A percentile compares a stretch with the other conserved stretches of the same genome.
Conservation (phyloP, 2,113 vertebrate genomes). For the Caracal caracal region DNA sequence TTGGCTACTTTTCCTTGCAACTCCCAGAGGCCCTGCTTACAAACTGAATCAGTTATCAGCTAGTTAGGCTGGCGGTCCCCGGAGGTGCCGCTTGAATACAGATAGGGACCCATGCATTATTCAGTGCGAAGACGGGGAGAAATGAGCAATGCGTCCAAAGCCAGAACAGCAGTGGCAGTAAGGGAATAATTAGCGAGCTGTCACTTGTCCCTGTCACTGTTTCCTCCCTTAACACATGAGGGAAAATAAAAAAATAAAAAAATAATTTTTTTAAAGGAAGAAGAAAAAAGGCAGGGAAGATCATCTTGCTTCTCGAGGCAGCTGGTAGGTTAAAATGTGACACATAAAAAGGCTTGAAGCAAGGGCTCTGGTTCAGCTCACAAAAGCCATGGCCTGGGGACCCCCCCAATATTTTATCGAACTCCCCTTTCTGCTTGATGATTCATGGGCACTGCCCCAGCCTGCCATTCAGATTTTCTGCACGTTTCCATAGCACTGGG, state of each 20-base stretch:
- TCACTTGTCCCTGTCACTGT: slow-evolving; percentile 99
- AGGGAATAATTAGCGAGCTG: slow-evolving; percentile 99
- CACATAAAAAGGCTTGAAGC: slow-evolving; percentile 73
- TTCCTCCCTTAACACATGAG: slow-evolving; percentile 94
- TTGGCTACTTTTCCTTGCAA: slow-evolving; percentile 90
- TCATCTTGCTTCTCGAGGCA: slow-evolving; percentile 85
- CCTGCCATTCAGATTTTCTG: slow-evolving; percentile 45
- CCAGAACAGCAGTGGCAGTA: slow-evolving; percentile 97
- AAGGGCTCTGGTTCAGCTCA: slow-evolving; percentile 44
- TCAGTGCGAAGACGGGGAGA: slow-evolving; percentile 91
- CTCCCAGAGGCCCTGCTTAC: slow-evolving; percentile 90
- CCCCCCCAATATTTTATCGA: background rate
- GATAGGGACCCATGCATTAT: slow-evolving; percentile 92
- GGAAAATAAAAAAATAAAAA: slow-evolving; percentile 87
- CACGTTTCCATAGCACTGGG: slow-evolving; percentile 40
- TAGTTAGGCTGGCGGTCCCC: slow-evolving; percentile 91
- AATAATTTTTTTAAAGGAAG: slow-evolving; percentile 45
- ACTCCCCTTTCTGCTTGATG: slow-evolving; percentile 13
- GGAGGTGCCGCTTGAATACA: slow-evolving; percentile 88
- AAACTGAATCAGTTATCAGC: slow-evolving; percentile 93
- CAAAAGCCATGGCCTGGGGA: slow-evolving; percentile 63
- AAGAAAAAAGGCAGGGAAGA: slow-evolving; percentile 81
- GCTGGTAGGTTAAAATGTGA: slow-evolving; percentile 86
- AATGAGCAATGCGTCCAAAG: slow-evolving; percentile 96
- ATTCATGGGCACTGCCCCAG: background rate